Conservation (phyloP, 1,140 invertebrate species). For the Dolichoris vasculosae region DNA sequence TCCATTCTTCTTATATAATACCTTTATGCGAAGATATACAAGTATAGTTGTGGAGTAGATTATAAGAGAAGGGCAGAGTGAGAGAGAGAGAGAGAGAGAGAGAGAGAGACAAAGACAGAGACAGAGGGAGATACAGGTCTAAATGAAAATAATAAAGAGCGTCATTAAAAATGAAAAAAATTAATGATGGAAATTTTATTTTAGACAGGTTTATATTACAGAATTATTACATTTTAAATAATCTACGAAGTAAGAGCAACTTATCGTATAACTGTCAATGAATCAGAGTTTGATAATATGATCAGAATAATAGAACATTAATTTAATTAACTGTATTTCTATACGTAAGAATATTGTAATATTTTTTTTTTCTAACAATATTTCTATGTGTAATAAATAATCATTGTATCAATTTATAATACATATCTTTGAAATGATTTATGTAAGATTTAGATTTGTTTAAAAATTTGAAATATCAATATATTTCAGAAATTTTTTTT, state of each 20-base stretch:
- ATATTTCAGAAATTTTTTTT: too few relatives aligned
- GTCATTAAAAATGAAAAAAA: neutral
- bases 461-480: too few relatives aligned
- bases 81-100: too few relatives aligned
- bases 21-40: conserved; percentile 1
- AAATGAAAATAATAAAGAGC: neutral
- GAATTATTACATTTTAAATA: neutral
- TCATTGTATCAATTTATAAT: too few relatives aligned
- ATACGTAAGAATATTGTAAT: too few relatives aligned
- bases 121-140: too few relatives aligned
- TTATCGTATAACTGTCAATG: neutral
- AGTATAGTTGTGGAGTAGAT: neutral
- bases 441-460: too few relatives aligned
- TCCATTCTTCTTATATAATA: neutral
- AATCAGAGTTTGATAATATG: neutral
- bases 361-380: too few relatives aligned
- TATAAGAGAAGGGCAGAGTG: neutral
- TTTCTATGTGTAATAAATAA: too few relatives aligned
- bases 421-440: too few relatives aligned
- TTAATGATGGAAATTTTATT: neutral
- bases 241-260: neutral
- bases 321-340: too few relatives aligned
- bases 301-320: neutral
- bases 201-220: neutral
- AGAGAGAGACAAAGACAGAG: too few relatives aligned